Conservation (phyloP, 2,888 invertebrate species). For the Chaetogeoica ovagalla region DNA sequence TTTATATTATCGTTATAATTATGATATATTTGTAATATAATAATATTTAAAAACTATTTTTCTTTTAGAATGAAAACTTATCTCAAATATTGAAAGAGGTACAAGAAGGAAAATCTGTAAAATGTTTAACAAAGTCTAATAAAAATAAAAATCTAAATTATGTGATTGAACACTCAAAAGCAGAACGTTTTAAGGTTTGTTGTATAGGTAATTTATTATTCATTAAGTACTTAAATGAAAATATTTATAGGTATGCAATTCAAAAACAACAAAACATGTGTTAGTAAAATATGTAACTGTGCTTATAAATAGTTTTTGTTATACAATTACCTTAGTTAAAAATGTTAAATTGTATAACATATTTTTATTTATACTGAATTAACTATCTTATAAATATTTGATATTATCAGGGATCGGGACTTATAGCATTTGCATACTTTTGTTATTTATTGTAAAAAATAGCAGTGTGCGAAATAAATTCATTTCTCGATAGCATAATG, state of each 20-base stretch:
- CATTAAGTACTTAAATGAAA: background rate
- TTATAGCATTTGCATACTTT: too few relatives aligned
- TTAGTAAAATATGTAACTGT: too few relatives aligned
- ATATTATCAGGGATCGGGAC: too few relatives aligned
- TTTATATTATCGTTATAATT: background rate
- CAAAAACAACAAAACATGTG: background rate
- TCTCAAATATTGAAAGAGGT: constrained; percentile 43
- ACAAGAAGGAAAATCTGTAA: constrained; percentile 35
- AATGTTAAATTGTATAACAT: too few relatives aligned
- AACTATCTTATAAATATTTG: too few relatives aligned
- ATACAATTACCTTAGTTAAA: too few relatives aligned
- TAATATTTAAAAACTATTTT: background rate
- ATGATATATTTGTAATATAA: background rate
- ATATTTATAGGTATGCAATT: background rate
- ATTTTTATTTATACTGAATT: too few relatives aligned
- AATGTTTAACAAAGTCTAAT: constrained; percentile 27
- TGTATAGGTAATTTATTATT: background rate
- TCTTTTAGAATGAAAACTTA: constrained; percentile 41
- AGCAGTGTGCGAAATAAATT: too few relatives aligned
- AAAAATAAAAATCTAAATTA: constrained; percentile 24
- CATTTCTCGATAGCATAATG: too few relatives aligned
- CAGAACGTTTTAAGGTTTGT: constrained; percentile 41
- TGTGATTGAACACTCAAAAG: constrained; percentile 41
- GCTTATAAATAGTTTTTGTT: too few relatives aligned
- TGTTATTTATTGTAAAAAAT: too few relatives aligned